Evolutionary conservation across 1,140 invertebrate species (phyloP).

Genomic region (Oppia nitens): DNA sequence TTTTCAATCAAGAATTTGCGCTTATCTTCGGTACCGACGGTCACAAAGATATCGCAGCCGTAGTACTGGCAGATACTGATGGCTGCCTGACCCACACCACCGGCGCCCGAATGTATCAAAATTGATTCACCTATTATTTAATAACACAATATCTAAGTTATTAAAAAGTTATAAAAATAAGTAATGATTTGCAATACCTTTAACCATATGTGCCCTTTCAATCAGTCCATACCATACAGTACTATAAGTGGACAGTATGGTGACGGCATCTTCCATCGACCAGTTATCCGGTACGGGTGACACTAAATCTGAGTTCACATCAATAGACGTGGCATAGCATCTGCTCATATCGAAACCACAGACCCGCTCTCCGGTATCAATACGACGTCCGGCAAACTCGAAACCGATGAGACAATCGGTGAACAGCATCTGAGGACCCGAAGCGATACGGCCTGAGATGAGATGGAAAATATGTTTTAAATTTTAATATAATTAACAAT

Average conservation of each 20-base stretch:
- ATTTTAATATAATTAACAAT: slow-evolving; percentile 25
- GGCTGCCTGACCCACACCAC: slow-evolving; percentile 87
- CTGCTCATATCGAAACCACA: slow-evolving; percentile 61
- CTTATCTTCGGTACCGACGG: slow-evolving; percentile 37
- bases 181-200: slow-evolving; percentile 66
- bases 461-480: too few relatives aligned
- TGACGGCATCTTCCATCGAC: slow-evolving; percentile 74
- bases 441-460: slow-evolving; percentile 82
- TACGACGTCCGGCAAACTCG: slow-evolving; percentile 64
- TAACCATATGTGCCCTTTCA: slow-evolving; percentile 58
- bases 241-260: slow-evolving; percentile 76
- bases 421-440: slow-evolving; percentile 61
- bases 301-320: slow-evolving; percentile 75
- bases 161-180: too few relatives aligned
- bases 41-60: slow-evolving; percentile 73
- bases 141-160: too few relatives aligned
- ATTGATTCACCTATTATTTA: slow-evolving; percentile 71
- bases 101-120: slow-evolving; percentile 82
- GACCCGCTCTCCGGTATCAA: too few relatives aligned
- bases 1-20: slow-evolving; percentile 30
- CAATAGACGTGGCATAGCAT: slow-evolving; percentile 68
- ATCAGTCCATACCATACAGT: slow-evolving; percentile 45
- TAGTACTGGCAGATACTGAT: too few relatives aligned
- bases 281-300: slow-evolving; percentile 70
- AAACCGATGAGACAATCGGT: slow-evolving; percentile 36